These are phyloP conservation scores for Nasonia longicornis DNA, from an alignment of 1,140 invertebrate species.

Conservation along the genomic window DNA sequence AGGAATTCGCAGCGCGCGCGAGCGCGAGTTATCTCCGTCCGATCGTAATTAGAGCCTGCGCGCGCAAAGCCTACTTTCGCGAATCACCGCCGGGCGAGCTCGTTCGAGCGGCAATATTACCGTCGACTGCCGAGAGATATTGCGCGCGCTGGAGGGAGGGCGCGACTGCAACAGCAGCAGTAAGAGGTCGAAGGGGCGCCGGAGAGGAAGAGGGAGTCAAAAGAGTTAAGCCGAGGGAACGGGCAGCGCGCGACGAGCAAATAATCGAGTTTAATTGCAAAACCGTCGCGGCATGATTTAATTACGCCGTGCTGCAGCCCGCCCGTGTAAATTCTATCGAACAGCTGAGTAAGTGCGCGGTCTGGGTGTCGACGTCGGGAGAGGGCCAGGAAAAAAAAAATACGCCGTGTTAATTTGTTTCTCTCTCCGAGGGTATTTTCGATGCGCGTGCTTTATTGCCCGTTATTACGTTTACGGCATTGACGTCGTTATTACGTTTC, in stretches of 20 bases:
- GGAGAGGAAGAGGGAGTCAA: slow-evolving; percentile 50
- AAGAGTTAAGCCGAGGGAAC: slow-evolving; percentile 64
- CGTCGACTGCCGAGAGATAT: slow-evolving; percentile 61
- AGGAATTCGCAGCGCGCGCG: slow-evolving; percentile 13
- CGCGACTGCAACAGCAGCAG: slow-evolving; percentile 22
- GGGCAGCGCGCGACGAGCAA: slow-evolving; percentile 66
- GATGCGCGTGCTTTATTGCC: slow-evolving; percentile 36
- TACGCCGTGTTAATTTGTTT: slow-evolving; percentile 17
- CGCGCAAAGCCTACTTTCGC: slow-evolving; percentile 58
- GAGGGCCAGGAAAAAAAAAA: not conserved
- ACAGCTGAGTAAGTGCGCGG: slow-evolving; percentile 40
- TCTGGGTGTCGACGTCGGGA: not conserved
- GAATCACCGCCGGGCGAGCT: slow-evolving; percentile 54
- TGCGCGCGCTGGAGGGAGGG: slow-evolving; percentile 52
- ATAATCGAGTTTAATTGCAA: slow-evolving; percentile 72
- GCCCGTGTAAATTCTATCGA: slow-evolving; percentile 37
- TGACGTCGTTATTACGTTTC: slow-evolving; percentile 41
- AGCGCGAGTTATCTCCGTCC: slow-evolving; percentile 30
- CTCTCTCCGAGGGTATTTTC: slow-evolving; percentile 15
- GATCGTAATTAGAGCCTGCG: slow-evolving; percentile 57
- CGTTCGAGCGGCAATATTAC: slow-evolving; percentile 59
- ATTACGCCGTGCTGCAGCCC: slow-evolving; percentile 58
- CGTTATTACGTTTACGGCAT: slow-evolving; percentile 31
- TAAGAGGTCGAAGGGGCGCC: slow-evolving; percentile 51
- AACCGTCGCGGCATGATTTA: slow-evolving; percentile 70